Base-by-base conservation (phyloP, 2,888 invertebrate species). In the Rhagium mordax region DNA sequence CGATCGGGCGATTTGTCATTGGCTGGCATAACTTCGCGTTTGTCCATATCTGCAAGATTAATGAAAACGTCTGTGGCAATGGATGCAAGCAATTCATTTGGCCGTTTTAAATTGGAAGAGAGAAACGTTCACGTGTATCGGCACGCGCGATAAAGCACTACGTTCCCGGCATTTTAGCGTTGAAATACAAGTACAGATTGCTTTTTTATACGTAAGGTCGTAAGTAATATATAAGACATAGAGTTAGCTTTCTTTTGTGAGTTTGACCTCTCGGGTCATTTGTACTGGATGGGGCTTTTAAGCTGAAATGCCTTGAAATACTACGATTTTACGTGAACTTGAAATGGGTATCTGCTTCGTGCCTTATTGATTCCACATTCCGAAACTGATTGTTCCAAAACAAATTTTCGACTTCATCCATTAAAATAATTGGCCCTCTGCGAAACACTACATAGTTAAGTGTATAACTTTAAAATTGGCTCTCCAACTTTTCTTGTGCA, bases 211-310 rank as follows among this genome's bases (percentile, higher is more conserved):
- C 81, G 79, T 77, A 81, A 78, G 79, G 79, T 79, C 81, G 77
- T 81, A 79, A 80, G 83, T 84, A 84, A 84, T 84, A 83, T 83
- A 84, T 83, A 83, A 81, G 79, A 76, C 78, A 72, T 75, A 79
- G 74, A 74, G 79, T 80, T 79, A 76, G 81, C 77, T 82, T 80
- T 82, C 81, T 80, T 81, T 81, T 79, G 81, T 78, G 78, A 80
- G 80, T 82, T 80, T 81, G 84, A 83, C 83, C 85, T 84, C 80
- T 76, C 79, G 81, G 84, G 83, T 84, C 84, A 85, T 84, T 85
- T 84, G 83, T 83, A 84, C 81, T 78, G 84, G 82, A 84, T 84
- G 79, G 83, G 81, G 84, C 82, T 84, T 85, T 83, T 83, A 83
- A 82, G 77, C 74, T 73, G 74, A 66, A 74, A 73, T 71, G 72